Base-by-base conservation (phyloP, 2,113 vertebrate species). In the Jacana jacana region DNA sequence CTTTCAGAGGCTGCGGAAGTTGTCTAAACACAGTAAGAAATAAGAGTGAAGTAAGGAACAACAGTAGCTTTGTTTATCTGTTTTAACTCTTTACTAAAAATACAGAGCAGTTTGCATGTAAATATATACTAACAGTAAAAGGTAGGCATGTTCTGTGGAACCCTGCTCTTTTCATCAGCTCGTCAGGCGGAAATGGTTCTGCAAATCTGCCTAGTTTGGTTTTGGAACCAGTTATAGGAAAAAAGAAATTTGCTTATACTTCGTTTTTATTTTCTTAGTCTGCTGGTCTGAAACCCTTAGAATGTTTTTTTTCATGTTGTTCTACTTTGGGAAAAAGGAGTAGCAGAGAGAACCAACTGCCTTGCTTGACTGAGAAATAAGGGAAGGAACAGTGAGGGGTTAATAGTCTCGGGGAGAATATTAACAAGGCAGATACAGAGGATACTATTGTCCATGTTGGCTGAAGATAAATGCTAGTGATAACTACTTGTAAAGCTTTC, bases 171-270 rank as follows among this genome's bases (percentile, higher is more conserved):
- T 81, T 42, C 69, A 7, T 68, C 3, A 6, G 61, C 44, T 76
- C 8, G 4, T 64, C 51, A 33, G 90, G 52, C 6, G 2, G 89
- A 46, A 95, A 70, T 46, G 57, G 71, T 63, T 81, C 58, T 81
- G 64, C 78, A 83, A 88, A 61, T 63, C 93, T 86, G 86, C 64
- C 69, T 80, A 4, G 66, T 93, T 87, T 79, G 78, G 69, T 51
- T 97, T 97, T 96, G 81, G 93, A 96, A 79, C 40, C 55, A 58
- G 85, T 49, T 61, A 20, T 49, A 68, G 81, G 89, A 96, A 88
- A 73, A 81, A 76, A 91, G 24, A 93, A 76, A 93, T 72, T 91
- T 81, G 17, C 68, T 79, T 95, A 35, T 81, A n/a, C 46, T 91
- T 92, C 0, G 0, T 87, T 86, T 87, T 93, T 91, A 82, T 95